phyloP scores from a whole-genome alignment of 2,888 invertebrate species.

The Pandemis heparana region DNA sequence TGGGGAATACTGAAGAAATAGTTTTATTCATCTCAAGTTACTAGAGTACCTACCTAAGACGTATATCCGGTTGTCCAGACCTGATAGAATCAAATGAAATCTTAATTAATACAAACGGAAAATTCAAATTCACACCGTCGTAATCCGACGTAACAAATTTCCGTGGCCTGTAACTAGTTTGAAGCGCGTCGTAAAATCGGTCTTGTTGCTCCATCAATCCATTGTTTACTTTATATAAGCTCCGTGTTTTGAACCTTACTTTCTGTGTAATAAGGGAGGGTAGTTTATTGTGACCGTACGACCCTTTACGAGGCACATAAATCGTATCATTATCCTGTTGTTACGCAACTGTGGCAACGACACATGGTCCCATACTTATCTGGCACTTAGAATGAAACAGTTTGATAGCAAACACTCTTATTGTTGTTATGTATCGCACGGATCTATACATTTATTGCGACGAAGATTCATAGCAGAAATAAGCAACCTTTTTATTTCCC shows the following conservation, averaged over 20 bases:
- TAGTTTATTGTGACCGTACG: background rate
- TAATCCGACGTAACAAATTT: constrained; percentile 1
- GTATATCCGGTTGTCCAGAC: too few relatives aligned
- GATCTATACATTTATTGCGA: background rate
- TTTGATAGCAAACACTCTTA: background rate
- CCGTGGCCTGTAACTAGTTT: constrained; percentile 1
- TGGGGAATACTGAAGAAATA: too few relatives aligned
- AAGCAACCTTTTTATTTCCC: background rate
- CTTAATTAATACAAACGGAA: too few relatives aligned
- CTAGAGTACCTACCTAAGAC: too few relatives aligned
- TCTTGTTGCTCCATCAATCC: constrained; percentile 14
- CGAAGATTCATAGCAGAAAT: background rate
- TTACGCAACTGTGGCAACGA: constrained; percentile 3
- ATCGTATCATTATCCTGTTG: constrained; percentile 16
- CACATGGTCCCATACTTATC: constrained; percentile 6
- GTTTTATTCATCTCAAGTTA: too few relatives aligned
- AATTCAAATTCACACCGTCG: background rate
- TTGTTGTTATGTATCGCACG: background rate
- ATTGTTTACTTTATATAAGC: constrained; percentile 6
- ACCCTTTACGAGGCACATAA: constrained; percentile 14
- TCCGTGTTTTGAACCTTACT: background rate
- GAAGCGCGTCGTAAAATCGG: constrained; percentile 1
- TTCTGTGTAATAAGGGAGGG: constrained; percentile 1
- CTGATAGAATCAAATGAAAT: background rate
- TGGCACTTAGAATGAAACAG: background rate